Base-by-base conservation (phyloP, 2,797 vertebrate genomes). In the Cryptoblepharus egeriae region DNA sequence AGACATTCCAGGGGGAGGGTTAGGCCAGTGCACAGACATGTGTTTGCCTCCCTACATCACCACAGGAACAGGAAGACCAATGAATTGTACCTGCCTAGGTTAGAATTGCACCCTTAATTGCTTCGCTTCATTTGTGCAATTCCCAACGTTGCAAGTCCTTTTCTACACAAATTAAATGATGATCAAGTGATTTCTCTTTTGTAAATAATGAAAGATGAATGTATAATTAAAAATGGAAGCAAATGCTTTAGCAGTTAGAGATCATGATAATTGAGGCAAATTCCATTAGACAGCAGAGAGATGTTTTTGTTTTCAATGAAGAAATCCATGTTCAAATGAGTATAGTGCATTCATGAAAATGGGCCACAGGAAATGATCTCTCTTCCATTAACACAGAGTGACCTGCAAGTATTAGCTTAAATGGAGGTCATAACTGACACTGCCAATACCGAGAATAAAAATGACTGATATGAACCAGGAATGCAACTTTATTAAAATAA, bases 221-320 rank as follows among this genome's bases (percentile, higher is more conserved):
- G 0, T 85, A 82, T 89, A 92, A 91, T 92, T 91, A 92, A 91
- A 4, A 0, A 83, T 83, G 82, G 87, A 90, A 90, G 80, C 84
- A 86, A 91, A 89, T 90, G 75, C 81, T 88, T 92, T 86, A 90
- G 85, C 76, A 91, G 86, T 52, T 35, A 87, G 86, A 94, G 91
- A 86, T 92, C 92, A 91, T 57, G 85, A 71, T 72, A 83, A 77
- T 81, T 92, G 88, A 91, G 57, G 87, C 79, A 91, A 86, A 94
- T 92, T 88, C 86, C 85, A 87, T 87, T 77, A 91, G 91, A 91
- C 91, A 90, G 86, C 82, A 79, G 81, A 0, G 6, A 84, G 88
- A 88, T 84, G 88, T 90, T 88, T 89, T 92, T 92, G 91, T 92
- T 94, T 73, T 81, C 75, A 79, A 16, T 42, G 45, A 85, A 92